Conservation (phyloP, 2,797 vertebrate species). For the Hephaestus fuliginosus region DNA sequence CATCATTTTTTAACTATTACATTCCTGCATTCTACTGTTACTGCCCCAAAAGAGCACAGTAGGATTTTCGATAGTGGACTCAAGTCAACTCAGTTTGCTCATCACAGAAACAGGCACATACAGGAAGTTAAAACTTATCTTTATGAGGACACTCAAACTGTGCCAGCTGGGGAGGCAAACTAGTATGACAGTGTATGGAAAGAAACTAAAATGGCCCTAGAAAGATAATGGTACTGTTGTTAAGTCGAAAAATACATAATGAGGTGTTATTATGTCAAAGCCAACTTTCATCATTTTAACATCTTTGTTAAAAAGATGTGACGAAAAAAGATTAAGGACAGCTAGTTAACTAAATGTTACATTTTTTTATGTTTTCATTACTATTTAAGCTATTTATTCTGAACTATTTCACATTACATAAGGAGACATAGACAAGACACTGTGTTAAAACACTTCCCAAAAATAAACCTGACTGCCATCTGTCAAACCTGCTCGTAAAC, state of each 20-base stretch:
- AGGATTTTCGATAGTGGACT: constrained; percentile 6
- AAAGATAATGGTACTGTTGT: constrained; percentile 8
- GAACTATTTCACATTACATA: background rate
- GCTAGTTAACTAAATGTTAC: background rate
- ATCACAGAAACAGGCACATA: constrained; percentile 10
- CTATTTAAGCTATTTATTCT: background rate
- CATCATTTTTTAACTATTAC: constrained; percentile 23
- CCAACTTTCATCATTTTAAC: background rate
- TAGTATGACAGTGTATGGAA: constrained; percentile 6
- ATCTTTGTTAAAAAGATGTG: background rate
- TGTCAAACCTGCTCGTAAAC: constrained; percentile 5
- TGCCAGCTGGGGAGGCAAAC: background rate
- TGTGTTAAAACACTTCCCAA: constrained; percentile 7
- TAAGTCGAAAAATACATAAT: constrained; percentile 3
- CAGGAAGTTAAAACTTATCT: constrained; percentile 50
- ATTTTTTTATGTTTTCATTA: background rate
- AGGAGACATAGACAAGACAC: background rate
- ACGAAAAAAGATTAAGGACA: background rate
- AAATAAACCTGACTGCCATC: constrained; percentile 6
- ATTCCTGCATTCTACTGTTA: constrained; percentile 47
- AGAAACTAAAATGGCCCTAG: background rate
- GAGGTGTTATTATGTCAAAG: background rate
- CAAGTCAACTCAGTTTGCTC: background rate
- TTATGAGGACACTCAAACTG: constrained; percentile 17
- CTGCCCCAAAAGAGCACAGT: constrained; percentile 21